A percentile compares a stretch with the other conserved stretches of the same genome.
These are phyloP conservation scores for Rhabdomys pumilio DNA, from an alignment of 2,797 vertebrate species.

Conservation along the genomic window DNA sequence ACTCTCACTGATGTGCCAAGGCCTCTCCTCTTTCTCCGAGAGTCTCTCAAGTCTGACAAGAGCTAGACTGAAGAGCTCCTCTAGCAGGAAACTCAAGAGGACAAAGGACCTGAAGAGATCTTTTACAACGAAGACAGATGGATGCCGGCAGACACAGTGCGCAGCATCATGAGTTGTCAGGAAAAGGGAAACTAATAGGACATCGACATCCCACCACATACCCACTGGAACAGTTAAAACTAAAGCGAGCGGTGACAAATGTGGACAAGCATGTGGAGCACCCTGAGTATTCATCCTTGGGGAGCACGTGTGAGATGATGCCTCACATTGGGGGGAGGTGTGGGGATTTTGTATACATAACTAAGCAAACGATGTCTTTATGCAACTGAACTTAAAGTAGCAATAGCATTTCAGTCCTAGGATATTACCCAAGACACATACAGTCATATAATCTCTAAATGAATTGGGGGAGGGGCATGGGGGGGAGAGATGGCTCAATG, in stretches of 20 bases:
- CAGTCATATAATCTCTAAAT: not conserved
- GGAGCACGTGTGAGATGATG: not conserved
- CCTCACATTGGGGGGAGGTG: not conserved
- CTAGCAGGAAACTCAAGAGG: not conserved
- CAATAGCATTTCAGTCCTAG: not conserved
- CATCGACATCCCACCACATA: not conserved
- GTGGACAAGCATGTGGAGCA: not conserved
- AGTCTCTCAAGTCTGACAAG: not conserved
- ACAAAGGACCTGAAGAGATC: not conserved
- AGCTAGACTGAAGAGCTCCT: not conserved
- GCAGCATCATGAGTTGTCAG: not conserved
- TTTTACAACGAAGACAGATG: not conserved
- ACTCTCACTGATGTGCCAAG: not conserved
- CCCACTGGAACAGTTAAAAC: not conserved
- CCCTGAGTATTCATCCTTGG: not conserved
- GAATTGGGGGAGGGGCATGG: not conserved
- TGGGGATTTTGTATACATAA: not conserved
- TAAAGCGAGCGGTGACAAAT: not conserved
- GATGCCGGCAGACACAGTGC: not conserved
- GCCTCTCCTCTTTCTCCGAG: not conserved
- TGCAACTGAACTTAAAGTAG: not conserved
- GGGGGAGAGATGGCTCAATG: not conserved
- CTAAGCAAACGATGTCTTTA: not conserved
- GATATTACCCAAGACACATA: slow-evolving; percentile 7
- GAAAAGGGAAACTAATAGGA: not conserved